A percentile compares a stretch with the other conserved stretches of the same genome.
Evolutionary conservation across 2,888 invertebrate species (phyloP).

Genomic region (Gymnocheta viridis): DNA sequence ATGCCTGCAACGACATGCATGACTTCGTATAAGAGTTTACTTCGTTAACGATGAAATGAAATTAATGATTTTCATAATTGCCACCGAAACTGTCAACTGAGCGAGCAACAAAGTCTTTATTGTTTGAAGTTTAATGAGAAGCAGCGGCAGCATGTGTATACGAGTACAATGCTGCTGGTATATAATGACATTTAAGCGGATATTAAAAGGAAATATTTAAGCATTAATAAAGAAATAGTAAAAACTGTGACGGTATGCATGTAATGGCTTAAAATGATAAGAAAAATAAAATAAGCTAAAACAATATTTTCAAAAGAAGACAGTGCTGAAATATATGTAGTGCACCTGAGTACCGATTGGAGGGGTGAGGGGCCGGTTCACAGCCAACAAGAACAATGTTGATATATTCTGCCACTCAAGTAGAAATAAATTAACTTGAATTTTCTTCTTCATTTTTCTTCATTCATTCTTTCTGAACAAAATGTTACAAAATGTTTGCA

Average conservation of each 20-base stretch:
- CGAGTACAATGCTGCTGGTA: background rate
- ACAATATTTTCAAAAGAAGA: too few relatives aligned
- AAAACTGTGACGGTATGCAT: background rate
- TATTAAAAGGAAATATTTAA: conserved; percentile 1
- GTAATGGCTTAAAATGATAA: too few relatives aligned
- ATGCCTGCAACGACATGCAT: background rate
- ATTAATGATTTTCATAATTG: conserved; percentile 8
- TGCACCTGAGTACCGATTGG: too few relatives aligned
- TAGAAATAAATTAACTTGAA: too few relatives aligned
- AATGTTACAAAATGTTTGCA: too few relatives aligned
- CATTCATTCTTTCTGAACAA: too few relatives aligned
- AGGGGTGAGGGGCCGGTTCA: too few relatives aligned
- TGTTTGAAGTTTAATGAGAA: conserved; percentile 6
- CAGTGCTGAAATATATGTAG: too few relatives aligned
- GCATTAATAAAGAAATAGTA: background rate
- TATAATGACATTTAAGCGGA: background rate
- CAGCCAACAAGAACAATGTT: too few relatives aligned
- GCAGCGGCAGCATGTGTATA: background rate
- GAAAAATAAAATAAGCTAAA: too few relatives aligned
- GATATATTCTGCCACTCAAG: too few relatives aligned
- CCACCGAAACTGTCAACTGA: conserved; percentile 26
- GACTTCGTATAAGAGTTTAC: background rate
- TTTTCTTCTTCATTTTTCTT: too few relatives aligned
- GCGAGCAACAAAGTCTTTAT: background rate
- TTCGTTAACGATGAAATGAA: conserved; percentile 11